phyloP scores from a whole-genome alignment of 2,797 vertebrate genomes.

The Gorsachius magnificus region DNA sequence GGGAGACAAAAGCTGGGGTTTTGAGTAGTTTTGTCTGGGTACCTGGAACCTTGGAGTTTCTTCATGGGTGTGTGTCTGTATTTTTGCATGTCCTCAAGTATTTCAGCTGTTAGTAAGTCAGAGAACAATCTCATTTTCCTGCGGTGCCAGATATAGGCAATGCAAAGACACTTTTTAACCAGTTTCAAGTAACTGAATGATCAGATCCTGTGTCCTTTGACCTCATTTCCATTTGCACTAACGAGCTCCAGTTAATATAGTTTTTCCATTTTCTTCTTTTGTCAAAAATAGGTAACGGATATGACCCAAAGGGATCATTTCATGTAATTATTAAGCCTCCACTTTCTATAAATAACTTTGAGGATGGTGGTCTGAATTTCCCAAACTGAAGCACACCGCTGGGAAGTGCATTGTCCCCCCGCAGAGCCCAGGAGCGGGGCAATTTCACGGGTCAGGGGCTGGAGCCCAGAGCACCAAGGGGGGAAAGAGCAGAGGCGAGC shows the following conservation, averaged over 20 bases:
- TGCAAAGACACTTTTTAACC: background rate
- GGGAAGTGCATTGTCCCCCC: background rate
- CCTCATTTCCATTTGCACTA: background rate
- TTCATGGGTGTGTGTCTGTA: background rate
- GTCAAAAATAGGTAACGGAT: background rate
- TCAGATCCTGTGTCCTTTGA: background rate
- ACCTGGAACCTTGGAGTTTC: background rate
- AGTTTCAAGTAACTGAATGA: background rate
- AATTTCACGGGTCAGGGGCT: background rate
- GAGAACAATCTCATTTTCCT: background rate
- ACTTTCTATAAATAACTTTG: background rate
- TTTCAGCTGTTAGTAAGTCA: background rate
- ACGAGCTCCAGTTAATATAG: background rate
- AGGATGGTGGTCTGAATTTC: background rate
- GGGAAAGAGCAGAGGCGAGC: background rate
- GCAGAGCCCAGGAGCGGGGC: fast-evolving
- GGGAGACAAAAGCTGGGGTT: background rate
- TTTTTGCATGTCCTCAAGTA: background rate
- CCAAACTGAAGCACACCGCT: background rate
- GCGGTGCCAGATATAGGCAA: background rate
- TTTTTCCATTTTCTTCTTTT: background rate
- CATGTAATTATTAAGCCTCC: slow-evolving; percentile 2
- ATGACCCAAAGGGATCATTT: background rate
- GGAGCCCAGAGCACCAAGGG: background rate
- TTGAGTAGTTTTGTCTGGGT: background rate